Percentiles rank a stretch among this genome's conserved stretches.
phyloP scores from a whole-genome alignment of 2,113 vertebrate species.

The Anolis sagrei region DNA sequence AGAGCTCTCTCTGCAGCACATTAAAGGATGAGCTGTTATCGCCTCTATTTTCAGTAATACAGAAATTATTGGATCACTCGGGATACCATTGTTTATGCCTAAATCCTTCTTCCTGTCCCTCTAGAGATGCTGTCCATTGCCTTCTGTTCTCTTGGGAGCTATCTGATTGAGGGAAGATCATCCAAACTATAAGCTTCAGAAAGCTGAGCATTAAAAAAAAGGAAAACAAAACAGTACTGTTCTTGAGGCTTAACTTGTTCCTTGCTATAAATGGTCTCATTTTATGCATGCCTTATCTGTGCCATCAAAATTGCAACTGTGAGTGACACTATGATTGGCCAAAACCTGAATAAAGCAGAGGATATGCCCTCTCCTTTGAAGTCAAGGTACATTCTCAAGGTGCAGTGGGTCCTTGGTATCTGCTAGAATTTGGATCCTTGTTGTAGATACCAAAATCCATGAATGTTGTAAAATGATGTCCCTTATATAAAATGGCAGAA shows the following conservation, averaged over 20 bases:
- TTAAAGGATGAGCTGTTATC: constrained; percentile 24
- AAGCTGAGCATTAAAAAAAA: neutral
- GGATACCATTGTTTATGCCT: constrained; percentile 22
- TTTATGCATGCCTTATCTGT: neutral
- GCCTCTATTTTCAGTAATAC: constrained; percentile 23
- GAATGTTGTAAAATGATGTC: too few species aligned
- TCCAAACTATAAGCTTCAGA: constrained; percentile 5
- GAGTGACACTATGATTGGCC: neutral
- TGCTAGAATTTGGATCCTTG: too few species aligned
- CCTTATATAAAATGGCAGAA: too few species aligned
- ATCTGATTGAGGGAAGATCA: constrained; percentile 10
- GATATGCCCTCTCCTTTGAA: neutral
- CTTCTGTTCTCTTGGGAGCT: neutral
- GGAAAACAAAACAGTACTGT: neutral
- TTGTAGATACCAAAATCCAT: too few species aligned
- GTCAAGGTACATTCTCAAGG: neutral
- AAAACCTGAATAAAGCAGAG: neutral
- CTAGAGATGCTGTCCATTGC: neutral
- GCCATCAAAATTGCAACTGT: neutral
- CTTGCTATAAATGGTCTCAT: neutral
- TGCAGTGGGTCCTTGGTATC: too few species aligned
- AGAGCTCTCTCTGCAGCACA: constrained; percentile 14
- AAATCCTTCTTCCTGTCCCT: constrained; percentile 10
- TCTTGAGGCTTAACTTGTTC: neutral
- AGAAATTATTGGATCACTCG: constrained; percentile 15